Percentiles rank a stretch among this genome's conserved stretches.
Evolutionary conservation across 2,888 invertebrate genomes (phyloP).

Genomic region (Euclidia mi): DNA sequence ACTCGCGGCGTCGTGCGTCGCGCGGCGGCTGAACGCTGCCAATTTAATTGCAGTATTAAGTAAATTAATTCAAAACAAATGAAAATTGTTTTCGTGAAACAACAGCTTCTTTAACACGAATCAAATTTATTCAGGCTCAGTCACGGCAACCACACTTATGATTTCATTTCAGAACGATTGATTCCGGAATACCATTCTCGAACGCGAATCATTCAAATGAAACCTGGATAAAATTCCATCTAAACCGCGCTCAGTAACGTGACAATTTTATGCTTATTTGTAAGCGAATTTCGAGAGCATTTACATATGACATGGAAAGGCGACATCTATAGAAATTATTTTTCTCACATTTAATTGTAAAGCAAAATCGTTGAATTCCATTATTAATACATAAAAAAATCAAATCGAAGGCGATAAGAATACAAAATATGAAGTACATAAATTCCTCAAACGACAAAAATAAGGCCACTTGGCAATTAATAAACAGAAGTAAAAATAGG

Average conservation of each 20-base stretch:
- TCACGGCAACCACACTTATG: conserved; percentile 19
- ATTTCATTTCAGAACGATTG: conserved; percentile 51
- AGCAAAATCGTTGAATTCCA: too few relatives aligned
- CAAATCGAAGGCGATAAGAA: neutral
- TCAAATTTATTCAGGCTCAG: conserved; percentile 30
- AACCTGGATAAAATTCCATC: conserved; percentile 44
- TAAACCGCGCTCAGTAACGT: conserved; percentile 16
- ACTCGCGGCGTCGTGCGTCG: conserved; percentile 20
- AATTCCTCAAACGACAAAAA: too few relatives aligned
- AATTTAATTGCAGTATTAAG: conserved; percentile 53
- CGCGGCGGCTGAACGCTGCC: conserved; percentile 30
- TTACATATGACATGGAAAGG: conserved; percentile 25
- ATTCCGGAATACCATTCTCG: conserved; percentile 38
- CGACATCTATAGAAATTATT: conserved; percentile 17
- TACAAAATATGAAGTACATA: too few relatives aligned
- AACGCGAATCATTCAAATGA: conserved; percentile 40
- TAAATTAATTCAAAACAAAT: conserved; percentile 51
- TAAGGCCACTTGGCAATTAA: too few relatives aligned
- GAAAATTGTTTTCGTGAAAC: conserved; percentile 37
- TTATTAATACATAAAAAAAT: too few relatives aligned
- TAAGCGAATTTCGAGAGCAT: conserved; percentile 19
- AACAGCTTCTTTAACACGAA: conserved; percentile 16
- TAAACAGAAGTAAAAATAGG: too few relatives aligned
- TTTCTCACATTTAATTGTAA: conserved; percentile 39
- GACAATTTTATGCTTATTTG: conserved; percentile 32